These are phyloP conservation scores for Brevimyrus niger DNA, from an alignment of 2,113 vertebrate species.

Conservation along the genomic window DNA sequence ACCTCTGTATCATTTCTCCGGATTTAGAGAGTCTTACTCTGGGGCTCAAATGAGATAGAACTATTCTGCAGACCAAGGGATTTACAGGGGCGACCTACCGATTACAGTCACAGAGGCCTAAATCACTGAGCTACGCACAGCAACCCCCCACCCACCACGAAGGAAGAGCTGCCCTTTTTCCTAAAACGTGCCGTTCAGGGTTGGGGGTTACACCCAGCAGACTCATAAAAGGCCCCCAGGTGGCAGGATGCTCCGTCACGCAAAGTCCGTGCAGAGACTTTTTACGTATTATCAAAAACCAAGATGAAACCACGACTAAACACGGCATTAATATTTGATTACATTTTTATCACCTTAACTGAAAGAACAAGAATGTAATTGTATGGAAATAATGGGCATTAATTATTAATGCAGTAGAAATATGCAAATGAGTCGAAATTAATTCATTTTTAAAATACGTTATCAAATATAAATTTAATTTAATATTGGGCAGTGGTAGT, in stretches of 20 bases:
- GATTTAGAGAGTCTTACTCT: neutral
- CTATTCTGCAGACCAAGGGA: neutral
- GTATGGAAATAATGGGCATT: neutral
- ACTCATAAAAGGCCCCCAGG: neutral
- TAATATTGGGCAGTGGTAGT: neutral
- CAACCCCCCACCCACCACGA: no score
- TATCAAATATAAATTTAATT: neutral
- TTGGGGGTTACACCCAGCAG: neutral
- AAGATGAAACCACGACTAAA: neutral
- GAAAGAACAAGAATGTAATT: neutral
- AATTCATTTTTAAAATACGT: neutral
- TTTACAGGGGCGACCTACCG: neutral
- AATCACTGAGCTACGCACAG: neutral
- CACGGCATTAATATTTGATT: neutral
- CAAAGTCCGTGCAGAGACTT: neutral
- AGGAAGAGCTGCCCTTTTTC: no score
- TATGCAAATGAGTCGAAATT: neutral
- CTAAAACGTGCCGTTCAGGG: neutral
- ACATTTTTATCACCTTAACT: neutral
- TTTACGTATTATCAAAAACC: no score
- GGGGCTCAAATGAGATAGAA: neutral
- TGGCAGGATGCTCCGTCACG: neutral
- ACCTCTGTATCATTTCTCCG: neutral
- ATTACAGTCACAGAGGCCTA: neutral
- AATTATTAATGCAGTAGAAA: neutral